Base-by-base conservation (phyloP, 1,140 invertebrate genomes). In the Popillia japonica region DNA sequence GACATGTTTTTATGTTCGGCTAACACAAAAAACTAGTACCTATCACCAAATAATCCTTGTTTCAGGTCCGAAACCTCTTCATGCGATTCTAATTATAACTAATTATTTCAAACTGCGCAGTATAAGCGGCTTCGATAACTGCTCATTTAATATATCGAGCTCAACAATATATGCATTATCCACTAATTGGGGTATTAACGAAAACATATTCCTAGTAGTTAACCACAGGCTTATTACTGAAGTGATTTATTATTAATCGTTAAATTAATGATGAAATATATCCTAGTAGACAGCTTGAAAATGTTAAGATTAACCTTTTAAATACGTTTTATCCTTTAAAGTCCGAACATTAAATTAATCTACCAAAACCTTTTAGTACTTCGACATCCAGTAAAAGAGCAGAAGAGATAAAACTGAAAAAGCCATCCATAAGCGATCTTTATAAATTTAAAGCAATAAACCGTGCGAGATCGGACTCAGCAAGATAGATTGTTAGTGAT, bases 361-460 rank as follows among this genome's bases (percentile, higher is more conserved):
- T 68, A 68, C 61, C 22, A 68, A 68, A 68, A 34, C 61, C 61
- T 68, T 68, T 68, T 68, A 68, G 61, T 68, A 68, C 22, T 68
- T 68, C 61, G 61, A 68, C 61, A 68, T 68, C 61, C 6, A 27
- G 20, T 68, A 68, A 68, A 68, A 68, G 61, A 34, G 61, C 61
- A 68, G 27, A 68, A 34, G 61, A 68, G 61, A 68, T 68, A 68
- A 68, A 68, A 68, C 22, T 34, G 61, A 22, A 68, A 68, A 68
- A 68, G 61, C 61, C 61, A 68, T 68, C 61, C 22, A 68, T 68
- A 68, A 68, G 20, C 61, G 61, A 68, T 68, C 61, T 22, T 68
- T 68, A 68, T 68, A 68, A 68, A 68, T 68, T 68, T 68, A 68
- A 68, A 68, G 61, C 61, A 68, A 68, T 68, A 68, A 68, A 68